Conservation (phyloP, 2,888 invertebrate species). For the Anaspis maculata region DNA sequence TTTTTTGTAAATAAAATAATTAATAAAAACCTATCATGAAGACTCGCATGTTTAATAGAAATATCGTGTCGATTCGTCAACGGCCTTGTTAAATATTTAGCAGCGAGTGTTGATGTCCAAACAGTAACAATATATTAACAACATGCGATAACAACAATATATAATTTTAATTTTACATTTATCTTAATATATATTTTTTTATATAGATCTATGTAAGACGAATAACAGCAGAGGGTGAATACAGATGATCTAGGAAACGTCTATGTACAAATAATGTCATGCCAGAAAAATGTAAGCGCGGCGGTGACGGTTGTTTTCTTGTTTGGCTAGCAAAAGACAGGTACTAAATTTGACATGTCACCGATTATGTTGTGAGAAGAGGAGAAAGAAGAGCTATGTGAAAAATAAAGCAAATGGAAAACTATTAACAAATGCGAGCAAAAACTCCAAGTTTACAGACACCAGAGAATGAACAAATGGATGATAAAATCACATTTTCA, state of each 20-base stretch:
- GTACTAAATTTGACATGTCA: too few species aligned
- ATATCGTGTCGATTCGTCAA: conserved; percentile 27
- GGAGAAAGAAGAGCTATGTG: too few species aligned
- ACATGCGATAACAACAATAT: conserved; percentile 44
- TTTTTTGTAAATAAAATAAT: conserved; percentile 3
- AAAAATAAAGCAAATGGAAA: too few species aligned
- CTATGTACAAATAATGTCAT: too few species aligned
- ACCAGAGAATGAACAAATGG: too few species aligned
- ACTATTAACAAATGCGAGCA: too few species aligned
- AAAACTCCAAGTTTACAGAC: too few species aligned
- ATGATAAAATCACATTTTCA: too few species aligned
- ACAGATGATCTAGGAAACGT: conserved; percentile 29
- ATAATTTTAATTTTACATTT: conserved; percentile 37
- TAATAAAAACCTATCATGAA: conserved; percentile 1
- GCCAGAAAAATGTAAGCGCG: too few species aligned
- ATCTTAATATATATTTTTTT: conserved; percentile 26
- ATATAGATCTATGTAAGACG: conserved; percentile 34
- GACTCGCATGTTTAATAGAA: conserved; percentile 1
- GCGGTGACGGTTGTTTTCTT: too few species aligned
- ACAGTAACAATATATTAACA: conserved; percentile 45
- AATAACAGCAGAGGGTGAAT: conserved; percentile 33
- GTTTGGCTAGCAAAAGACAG: too few species aligned
- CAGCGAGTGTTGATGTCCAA: conserved; percentile 29
- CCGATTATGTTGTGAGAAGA: too few species aligned
- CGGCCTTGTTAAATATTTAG: conserved; percentile 31